phyloP scores from a whole-genome alignment of 2,113 vertebrate species.

The Tapirus terrestris region DNA sequence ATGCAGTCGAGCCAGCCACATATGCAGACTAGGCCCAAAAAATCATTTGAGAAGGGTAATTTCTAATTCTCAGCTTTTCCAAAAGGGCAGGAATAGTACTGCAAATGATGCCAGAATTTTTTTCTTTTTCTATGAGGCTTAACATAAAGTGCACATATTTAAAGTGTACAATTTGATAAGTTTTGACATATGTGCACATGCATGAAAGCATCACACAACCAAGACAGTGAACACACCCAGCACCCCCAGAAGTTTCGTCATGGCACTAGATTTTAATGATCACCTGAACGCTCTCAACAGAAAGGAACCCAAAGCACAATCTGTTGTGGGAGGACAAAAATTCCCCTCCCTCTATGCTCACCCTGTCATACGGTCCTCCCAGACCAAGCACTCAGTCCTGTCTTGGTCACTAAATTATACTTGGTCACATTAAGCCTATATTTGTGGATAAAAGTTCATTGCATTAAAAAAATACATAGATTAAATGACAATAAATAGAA shows the following conservation, averaged over 20 bases:
- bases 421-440: background rate
- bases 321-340: background rate
- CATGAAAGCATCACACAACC: background rate
- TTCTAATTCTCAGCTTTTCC: conserved; percentile 18
- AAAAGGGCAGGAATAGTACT: background rate
- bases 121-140: background rate
- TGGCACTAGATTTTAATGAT: background rate
- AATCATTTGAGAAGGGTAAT: background rate
- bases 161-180: background rate
- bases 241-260: background rate
- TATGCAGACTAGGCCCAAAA: background rate
- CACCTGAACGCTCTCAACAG: background rate
- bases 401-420: background rate
- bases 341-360: background rate
- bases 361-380: background rate
- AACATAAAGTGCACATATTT: background rate
- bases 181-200: background rate
- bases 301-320: background rate
- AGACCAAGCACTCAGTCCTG: background rate
- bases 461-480: background rate
- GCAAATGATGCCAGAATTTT: background rate
- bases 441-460: background rate
- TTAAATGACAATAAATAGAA: background rate
- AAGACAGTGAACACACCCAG: background rate
- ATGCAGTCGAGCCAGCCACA: background rate